phyloP scores from a whole-genome alignment of 2,113 vertebrate genomes.

The Carettochelys insculpta region DNA sequence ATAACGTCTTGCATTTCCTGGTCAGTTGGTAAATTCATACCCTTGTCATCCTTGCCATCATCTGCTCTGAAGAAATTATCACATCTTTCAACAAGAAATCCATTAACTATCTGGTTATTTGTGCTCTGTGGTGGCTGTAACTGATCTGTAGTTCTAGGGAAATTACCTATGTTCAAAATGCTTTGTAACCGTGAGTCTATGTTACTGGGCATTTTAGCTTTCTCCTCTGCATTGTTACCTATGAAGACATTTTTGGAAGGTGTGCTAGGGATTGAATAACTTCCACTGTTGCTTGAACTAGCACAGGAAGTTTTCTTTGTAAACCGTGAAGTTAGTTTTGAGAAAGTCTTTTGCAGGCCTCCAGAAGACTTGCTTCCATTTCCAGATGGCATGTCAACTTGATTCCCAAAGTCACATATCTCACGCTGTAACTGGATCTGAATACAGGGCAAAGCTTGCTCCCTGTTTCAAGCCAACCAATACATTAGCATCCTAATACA shows the following conservation, averaged over 20 bases:
- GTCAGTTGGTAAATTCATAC: slow-evolving; percentile 97
- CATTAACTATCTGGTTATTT: slow-evolving; percentile 79
- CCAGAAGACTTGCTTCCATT: slow-evolving; percentile 89
- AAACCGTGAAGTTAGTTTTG: slow-evolving; percentile 96
- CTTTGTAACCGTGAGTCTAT: slow-evolving; percentile 85
- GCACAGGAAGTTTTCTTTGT: slow-evolving; percentile 94
- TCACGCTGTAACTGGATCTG: slow-evolving; percentile 97
- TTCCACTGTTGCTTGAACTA: slow-evolving; percentile 79
- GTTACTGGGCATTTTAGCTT: slow-evolving; percentile 80
- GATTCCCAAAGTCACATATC: slow-evolving; percentile 84
- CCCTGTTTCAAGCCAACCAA: slow-evolving; percentile 76
- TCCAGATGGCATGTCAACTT: slow-evolving; percentile 85
- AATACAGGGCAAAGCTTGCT: slow-evolving; percentile 94
- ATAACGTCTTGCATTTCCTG: slow-evolving; percentile 99
- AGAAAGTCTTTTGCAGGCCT: slow-evolving; percentile 96
- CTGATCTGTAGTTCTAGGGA: slow-evolving; percentile 81
- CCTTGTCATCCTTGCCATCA: slow-evolving; percentile 87
- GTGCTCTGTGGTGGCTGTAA: slow-evolving; percentile 74
- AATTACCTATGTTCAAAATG: slow-evolving; percentile 85
- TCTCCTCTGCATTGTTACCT: slow-evolving; percentile 84
- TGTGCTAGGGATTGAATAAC: slow-evolving; percentile 91
- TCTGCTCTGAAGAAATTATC: slow-evolving; percentile 75
- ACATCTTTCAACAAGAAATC: slow-evolving; percentile 75
- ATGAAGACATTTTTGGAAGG: slow-evolving; percentile 89
- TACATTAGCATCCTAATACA: neutral